These are phyloP conservation scores for Aphelocoma californica DNA, from an alignment of 2,797 vertebrate genomes.

Conservation along the genomic window DNA sequence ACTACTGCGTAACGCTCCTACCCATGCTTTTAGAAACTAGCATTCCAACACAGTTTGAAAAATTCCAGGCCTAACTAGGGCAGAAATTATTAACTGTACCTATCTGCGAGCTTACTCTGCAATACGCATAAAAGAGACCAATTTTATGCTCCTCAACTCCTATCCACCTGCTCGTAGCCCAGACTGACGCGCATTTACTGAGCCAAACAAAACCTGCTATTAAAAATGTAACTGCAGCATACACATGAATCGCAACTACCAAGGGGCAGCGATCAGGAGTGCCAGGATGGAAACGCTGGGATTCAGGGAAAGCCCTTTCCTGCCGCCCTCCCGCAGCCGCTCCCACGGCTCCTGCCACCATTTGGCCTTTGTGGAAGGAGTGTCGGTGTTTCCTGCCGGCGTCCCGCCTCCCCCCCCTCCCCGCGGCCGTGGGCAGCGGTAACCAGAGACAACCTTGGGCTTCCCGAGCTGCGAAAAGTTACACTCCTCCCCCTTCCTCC, in stretches of 20 bases:
- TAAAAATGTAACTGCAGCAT: not conserved
- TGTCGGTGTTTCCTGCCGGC: constrained; percentile 38
- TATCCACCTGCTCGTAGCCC: not conserved
- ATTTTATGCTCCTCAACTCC: not conserved
- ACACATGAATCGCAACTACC: not conserved
- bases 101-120: not conserved
- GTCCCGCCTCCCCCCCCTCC: not conserved
- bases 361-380: constrained; percentile 46
- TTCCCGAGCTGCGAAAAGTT: constrained; percentile 61
- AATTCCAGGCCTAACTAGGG: constrained; percentile 19
- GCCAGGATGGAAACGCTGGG: not conserved
- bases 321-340: not conserved
- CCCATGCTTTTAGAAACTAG: not conserved
- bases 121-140: not conserved
- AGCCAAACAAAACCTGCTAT: not conserved
- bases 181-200: not conserved
- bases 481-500: constrained; percentile 51
- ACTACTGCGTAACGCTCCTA: not conserved
- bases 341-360: constrained; percentile 32
- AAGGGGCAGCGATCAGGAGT: not conserved
- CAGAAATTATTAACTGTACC: not conserved
- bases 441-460: constrained; percentile 47
- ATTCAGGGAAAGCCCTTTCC: not conserved
- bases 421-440: constrained; percentile 1
- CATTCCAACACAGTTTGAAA: not conserved